These are phyloP conservation scores for Drosophila arawakana DNA, from an alignment of 1,140 invertebrate genomes.

Conservation along the genomic window DNA sequence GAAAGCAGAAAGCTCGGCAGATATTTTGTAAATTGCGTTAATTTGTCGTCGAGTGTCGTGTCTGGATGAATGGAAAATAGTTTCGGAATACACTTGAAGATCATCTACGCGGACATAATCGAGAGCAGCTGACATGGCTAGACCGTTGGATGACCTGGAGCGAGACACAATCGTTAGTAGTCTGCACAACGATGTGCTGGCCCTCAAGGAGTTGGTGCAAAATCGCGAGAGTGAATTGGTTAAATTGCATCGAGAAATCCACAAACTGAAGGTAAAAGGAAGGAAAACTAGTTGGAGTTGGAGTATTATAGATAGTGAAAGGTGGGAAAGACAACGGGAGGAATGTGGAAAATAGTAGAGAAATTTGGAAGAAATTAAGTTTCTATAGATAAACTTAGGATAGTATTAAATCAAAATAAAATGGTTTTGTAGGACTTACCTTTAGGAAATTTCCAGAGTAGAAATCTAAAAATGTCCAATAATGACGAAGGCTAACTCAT, in stretches of 20 bases:
- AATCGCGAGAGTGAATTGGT: constrained; percentile 64
- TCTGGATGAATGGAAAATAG: constrained; percentile 61
- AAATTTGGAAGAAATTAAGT: too few species aligned
- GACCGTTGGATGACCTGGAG: constrained; percentile 45
- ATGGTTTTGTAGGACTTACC: background rate
- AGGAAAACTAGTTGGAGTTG: background rate
- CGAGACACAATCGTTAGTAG: constrained; percentile 51
- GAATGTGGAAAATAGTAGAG: too few species aligned
- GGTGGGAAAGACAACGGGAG: too few species aligned
- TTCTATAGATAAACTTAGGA: too few species aligned
- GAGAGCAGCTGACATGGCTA: constrained; percentile 36
- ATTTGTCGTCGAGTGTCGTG: constrained; percentile 6
- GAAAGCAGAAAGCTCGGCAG: constrained; percentile 23
- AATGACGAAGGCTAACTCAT: background rate
- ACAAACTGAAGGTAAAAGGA: constrained; percentile 86
- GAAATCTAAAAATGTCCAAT: too few species aligned
- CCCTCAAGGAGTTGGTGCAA: constrained; percentile 62
- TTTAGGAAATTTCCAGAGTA: background rate
- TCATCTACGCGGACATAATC: constrained; percentile 4
- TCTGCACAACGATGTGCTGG: constrained; percentile 53
- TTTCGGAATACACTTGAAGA: constrained; percentile 4
- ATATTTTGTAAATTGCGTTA: constrained; percentile 1
- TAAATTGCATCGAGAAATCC: constrained; percentile 86
- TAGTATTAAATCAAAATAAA: background rate
- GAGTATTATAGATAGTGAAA: background rate